Conservation (phyloP, 2,888 invertebrate species). For the Baronia brevicornis region DNA sequence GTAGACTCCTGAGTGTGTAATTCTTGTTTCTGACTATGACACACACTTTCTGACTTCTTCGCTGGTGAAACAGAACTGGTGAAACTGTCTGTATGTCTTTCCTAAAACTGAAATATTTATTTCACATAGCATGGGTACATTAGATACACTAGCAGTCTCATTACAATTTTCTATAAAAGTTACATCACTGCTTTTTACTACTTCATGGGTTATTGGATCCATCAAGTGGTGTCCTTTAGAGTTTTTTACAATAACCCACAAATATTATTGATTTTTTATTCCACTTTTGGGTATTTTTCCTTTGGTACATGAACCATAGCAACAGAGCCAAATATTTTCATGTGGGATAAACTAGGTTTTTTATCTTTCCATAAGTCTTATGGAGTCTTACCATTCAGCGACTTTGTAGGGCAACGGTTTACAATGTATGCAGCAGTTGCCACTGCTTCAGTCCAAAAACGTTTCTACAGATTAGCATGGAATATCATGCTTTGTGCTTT, state of each 20-base stretch:
- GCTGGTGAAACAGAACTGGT: not conserved
- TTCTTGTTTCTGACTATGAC: not conserved
- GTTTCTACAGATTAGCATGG: constrained; percentile 13
- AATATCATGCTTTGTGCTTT: constrained; percentile 15
- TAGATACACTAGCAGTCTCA: constrained; percentile 6
- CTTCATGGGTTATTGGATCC: not conserved
- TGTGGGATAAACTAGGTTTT: constrained; percentile 28
- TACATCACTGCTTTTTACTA: constrained; percentile 2
- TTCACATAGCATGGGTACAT: not conserved
- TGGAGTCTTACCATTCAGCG: constrained; percentile 25
- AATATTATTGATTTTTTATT: constrained; percentile 7
- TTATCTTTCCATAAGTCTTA: constrained; percentile 32
- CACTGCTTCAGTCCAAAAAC: constrained; percentile 31
- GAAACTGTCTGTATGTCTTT: not conserved
- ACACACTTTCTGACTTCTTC: not conserved
- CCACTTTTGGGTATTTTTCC: constrained; percentile 20
- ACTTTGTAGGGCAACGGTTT: constrained; percentile 15
- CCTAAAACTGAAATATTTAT: constrained; percentile 1
- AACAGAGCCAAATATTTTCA: constrained; percentile 36
- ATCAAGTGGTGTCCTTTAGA: constrained; percentile 7
- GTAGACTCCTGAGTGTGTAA: not conserved
- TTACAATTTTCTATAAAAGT: constrained; percentile 5
- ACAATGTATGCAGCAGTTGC: constrained; percentile 18
- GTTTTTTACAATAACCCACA: constrained; percentile 4
- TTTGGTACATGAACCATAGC: constrained; percentile 36